Percentiles rank a stretch among this genome's conserved stretches.
Conservation (phyloP, 2,113 vertebrate genomes). For the Oxygymnocypris stewartii region DNA sequence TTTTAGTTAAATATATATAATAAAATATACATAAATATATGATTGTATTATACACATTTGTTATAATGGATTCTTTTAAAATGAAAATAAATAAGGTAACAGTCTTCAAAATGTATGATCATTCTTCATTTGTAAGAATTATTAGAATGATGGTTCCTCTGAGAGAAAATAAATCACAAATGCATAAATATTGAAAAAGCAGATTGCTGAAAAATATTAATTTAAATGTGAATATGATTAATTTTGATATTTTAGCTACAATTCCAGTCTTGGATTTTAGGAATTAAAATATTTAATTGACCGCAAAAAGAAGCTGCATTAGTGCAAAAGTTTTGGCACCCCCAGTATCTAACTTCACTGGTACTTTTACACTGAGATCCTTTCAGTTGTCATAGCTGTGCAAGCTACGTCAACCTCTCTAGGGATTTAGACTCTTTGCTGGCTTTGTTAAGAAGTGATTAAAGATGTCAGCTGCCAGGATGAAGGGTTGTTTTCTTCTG, state of each 20-base stretch:
- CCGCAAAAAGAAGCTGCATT: not conserved
- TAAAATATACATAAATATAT: too few species aligned
- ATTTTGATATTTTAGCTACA: not conserved
- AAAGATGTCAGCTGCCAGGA: conserved; percentile 38
- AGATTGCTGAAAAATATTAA: not conserved
- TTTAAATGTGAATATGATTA: not conserved
- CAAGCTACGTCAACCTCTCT: not conserved
- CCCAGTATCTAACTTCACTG: not conserved
- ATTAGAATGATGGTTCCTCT: too few species aligned
- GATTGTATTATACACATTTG: too few species aligned
- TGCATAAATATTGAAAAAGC: too few species aligned
- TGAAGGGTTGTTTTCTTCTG: conserved; percentile 27
- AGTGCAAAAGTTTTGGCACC: not conserved
- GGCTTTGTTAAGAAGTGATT: conserved; percentile 28
- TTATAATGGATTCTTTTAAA: too few species aligned
- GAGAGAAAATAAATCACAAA: too few species aligned
- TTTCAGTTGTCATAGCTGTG: not conserved
- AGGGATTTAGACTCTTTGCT: conserved; percentile 8
- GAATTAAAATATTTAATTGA: not conserved
- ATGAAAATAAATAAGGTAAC: too few species aligned
- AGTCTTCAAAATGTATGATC: too few species aligned
- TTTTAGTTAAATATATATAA: not conserved
- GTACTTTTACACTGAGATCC: not conserved
- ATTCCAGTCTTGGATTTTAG: not conserved
- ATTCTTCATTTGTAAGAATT: too few species aligned